phyloP scores from a whole-genome alignment of 2,797 vertebrate genomes.

The Phaenicophaeus curvirostris region DNA sequence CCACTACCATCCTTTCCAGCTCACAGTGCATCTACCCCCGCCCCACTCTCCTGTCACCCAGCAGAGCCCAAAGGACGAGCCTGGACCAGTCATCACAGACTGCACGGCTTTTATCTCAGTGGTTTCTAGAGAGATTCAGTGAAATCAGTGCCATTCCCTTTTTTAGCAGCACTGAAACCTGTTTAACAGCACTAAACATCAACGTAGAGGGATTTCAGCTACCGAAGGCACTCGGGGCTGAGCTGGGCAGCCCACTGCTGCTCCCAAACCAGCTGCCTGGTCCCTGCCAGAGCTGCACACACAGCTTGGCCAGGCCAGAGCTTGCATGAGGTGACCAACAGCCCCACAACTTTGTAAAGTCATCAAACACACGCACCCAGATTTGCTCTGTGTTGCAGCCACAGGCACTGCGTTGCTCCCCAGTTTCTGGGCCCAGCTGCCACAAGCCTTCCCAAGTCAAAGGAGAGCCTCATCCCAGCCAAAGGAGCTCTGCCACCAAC shows the following conservation, averaged over 20 bases:
- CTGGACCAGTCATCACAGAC: fast-evolving
- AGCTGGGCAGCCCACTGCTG: not conserved
- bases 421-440: not conserved
- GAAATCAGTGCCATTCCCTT: not conserved
- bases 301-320: fast-evolving
- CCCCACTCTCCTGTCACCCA: fast-evolving
- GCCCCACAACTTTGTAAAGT: fast-evolving
- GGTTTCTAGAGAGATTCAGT: not conserved
- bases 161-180: not conserved
- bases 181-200: not conserved
- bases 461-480: not conserved
- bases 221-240: fast-evolving
- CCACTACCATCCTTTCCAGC: fast-evolving
- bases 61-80: not conserved
- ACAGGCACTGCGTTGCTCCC: too few relatives aligned
- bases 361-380: not conserved
- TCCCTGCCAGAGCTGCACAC: fast-evolving
- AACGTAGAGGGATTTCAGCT: fast-evolving
- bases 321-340: fast-evolving
- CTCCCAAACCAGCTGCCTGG: fast-evolving
- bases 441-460: fast-evolving
- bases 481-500: not conserved
- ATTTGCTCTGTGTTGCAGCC: not conserved
- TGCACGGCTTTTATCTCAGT: too few relatives aligned
- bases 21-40: not conserved